Conservation (phyloP, 2,888 invertebrate species). For the Caenorhabditis angaria region DNA sequence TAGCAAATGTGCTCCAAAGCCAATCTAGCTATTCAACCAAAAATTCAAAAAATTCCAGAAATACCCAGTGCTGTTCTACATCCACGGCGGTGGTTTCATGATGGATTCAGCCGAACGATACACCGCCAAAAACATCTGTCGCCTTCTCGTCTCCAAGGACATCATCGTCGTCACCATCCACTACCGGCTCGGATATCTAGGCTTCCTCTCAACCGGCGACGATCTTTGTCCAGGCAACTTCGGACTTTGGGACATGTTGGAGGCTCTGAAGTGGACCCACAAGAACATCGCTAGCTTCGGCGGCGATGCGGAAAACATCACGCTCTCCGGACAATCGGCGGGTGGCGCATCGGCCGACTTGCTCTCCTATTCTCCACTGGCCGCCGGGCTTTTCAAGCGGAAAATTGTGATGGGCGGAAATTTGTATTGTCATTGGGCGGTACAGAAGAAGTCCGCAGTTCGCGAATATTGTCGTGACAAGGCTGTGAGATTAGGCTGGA, state of each 20-base stretch:
- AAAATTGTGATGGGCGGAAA: constrained; percentile 67
- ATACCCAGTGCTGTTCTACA: constrained; percentile 67
- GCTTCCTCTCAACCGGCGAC: constrained; percentile 65
- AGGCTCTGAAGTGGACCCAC: constrained; percentile 62
- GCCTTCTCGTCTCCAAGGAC: constrained; percentile 60
- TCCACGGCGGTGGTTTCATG: constrained; percentile 68
- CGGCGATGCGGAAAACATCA: constrained; percentile 62
- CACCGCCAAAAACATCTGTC: constrained; percentile 54
- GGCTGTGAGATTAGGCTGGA: constrained; percentile 63
- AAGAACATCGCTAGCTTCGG: constrained; percentile 63
- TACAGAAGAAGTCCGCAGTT: constrained; percentile 46
- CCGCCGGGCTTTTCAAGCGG: constrained; percentile 62
- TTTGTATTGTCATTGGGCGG: constrained; percentile 64
- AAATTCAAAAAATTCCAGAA: too few relatives aligned
- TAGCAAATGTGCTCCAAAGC: neutral
- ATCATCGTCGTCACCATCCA: constrained; percentile 68
- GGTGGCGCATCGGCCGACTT: constrained; percentile 66
- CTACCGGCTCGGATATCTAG: constrained; percentile 67
- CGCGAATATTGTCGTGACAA: constrained; percentile 61
- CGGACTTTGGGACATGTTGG: constrained; percentile 50
- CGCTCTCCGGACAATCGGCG: constrained; percentile 65
- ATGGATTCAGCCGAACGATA: constrained; percentile 59
- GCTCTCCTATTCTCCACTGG: constrained; percentile 61
- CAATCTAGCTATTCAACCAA: constrained; percentile 9
- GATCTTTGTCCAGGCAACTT: constrained; percentile 56